Evolutionary conservation across 2,113 vertebrate species (phyloP), one percentile per base, ranked within the genome.

Genomic region (Brachionichthys hirsutus): DNA sequence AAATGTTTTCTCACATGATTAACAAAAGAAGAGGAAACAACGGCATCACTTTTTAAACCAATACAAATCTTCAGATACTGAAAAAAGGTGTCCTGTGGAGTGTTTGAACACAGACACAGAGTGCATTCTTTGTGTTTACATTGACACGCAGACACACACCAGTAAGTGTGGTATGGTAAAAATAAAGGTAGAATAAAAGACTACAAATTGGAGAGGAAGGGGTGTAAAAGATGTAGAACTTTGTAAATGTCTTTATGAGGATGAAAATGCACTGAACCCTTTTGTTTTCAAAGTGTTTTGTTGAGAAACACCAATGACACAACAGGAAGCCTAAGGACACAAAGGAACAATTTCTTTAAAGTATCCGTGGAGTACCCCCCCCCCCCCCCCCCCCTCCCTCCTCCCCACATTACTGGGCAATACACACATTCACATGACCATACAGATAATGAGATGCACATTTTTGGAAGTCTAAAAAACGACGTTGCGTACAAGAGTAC

Each of bases 1-100:
- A 36, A 43, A 49, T 2, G n/a, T 12, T 54, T 44, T 56, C 9
- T 38, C 6, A 55, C 17, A 7, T 62, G 12, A 38, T 43, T 38
- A 8, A 18, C 22, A 11, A 46, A 54, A 52, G 13, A 30, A 22
- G 11, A 38, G 47, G 34, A 34, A 34, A 46, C n/a, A 63, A 45
- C 38, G 46, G 17, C 38, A 19, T 58, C 11, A 34, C 30, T 12
- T 19, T n/a, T 8, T 9, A 41, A 6, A n/a, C 35, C 16, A 24
- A 8, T 72, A 49, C 43, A 65, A 59, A 53, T 36, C 18, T 14
- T 15, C 4, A 10, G 8, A 56, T 8, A n/a, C n/a, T n/a, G 13
- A 41, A 34, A 41, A 22, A 58, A 59, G 16, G 18, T 55, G 15
- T 34, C 11, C n/a, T 36, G 11, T 40, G 51, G 13, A 13, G 30